These are phyloP conservation scores for Atta colombica DNA, from an alignment of 1,140 invertebrate genomes.

Conservation along the genomic window DNA sequence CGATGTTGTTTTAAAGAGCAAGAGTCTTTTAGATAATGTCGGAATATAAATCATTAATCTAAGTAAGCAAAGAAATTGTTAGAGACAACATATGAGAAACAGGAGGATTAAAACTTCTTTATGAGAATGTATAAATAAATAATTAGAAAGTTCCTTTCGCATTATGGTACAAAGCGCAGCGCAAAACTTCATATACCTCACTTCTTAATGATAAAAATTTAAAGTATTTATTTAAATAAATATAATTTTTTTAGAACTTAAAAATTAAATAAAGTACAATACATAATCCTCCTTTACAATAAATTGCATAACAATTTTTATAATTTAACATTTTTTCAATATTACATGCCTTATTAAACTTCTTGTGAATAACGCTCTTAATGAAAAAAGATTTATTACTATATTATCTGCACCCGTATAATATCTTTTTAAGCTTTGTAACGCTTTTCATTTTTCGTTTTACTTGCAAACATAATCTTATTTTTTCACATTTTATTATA, in stretches of 20 bases:
- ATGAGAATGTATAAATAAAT: neutral
- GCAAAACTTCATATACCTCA: neutral
- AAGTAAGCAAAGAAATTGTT: slow-evolving; percentile 34
- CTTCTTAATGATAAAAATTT: slow-evolving; percentile 5
- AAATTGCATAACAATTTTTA: neutral
- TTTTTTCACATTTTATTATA: neutral
- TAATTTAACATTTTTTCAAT: neutral
- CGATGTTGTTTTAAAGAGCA: slow-evolving; percentile 1
- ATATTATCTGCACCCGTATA: neutral
- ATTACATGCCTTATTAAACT: neutral
- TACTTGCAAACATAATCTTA: neutral
- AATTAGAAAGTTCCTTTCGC: slow-evolving; percentile 37
- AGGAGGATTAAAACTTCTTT: slow-evolving; percentile 12
- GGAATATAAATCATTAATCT: slow-evolving; percentile 41
- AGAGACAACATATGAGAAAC: neutral
- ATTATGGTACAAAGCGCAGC: slow-evolving; percentile 20
- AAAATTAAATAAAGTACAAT: neutral
- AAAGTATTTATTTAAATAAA: neutral
- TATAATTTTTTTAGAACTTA: neutral
- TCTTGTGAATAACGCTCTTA: neutral
- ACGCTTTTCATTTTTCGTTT: neutral
- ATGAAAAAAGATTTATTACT: neutral
- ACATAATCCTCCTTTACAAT: neutral
- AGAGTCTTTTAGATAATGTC: slow-evolving; percentile 38
- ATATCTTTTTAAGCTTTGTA: neutral